Evolutionary conservation across 1,140 invertebrate species (phyloP).

Genomic region (Bombyx mandarina): DNA sequence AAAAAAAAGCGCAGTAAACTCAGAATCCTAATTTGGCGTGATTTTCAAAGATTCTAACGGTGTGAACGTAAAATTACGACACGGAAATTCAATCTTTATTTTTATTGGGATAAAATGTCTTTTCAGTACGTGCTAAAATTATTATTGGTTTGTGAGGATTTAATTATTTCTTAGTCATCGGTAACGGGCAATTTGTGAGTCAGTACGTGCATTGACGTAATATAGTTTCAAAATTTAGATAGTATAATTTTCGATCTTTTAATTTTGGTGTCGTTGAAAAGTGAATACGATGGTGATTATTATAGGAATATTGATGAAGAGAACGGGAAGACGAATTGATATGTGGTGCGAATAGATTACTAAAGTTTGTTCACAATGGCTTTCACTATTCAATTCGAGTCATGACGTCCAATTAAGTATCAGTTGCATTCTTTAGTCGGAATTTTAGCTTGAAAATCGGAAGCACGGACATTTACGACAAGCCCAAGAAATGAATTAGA

Average conservation of each 20-base stretch:
- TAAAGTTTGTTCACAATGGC: too few species aligned
- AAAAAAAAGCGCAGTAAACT: constrained; percentile 23
- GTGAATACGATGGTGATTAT: too few species aligned
- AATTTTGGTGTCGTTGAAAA: too few species aligned
- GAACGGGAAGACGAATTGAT: too few species aligned
- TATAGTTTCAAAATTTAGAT: neutral
- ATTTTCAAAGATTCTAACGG: constrained; percentile 43
- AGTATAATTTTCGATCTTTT: neutral
- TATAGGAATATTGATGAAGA: too few species aligned
- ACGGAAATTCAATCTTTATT: constrained; percentile 21
- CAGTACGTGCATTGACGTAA: constrained; percentile 16
- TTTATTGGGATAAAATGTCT: constrained; percentile 16
- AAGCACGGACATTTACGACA: too few species aligned
- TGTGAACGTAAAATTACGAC: constrained; percentile 10
- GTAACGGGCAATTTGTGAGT: constrained; percentile 48
- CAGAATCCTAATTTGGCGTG: constrained; percentile 45
- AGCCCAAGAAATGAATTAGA: too few species aligned
- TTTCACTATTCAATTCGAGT: too few species aligned
- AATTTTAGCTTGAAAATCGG: too few species aligned
- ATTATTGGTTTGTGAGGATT: constrained; percentile 39
- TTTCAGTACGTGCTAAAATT: constrained; percentile 15
- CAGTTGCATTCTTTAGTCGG: too few species aligned
- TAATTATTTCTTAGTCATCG: constrained; percentile 61
- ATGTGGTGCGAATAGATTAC: too few species aligned
- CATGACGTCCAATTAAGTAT: too few species aligned